These are phyloP conservation scores for Acipenser ruthenus DNA, from an alignment of 2,797 vertebrate species.

Conservation along the genomic window DNA sequence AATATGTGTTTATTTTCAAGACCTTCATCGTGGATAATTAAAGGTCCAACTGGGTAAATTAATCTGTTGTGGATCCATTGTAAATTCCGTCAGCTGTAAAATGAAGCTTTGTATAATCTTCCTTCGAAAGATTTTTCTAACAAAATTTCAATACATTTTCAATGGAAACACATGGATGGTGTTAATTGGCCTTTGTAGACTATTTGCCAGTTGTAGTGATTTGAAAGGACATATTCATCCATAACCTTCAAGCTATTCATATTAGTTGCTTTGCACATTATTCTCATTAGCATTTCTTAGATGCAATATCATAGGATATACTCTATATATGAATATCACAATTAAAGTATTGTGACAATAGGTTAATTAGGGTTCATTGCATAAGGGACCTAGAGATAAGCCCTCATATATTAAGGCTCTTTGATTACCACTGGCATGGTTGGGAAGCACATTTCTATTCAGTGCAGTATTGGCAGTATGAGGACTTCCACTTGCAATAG, in stretches of 20 bases:
- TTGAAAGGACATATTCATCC: not conserved
- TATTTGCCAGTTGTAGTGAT: not conserved
- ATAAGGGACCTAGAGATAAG: not conserved
- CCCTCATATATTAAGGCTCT: not conserved
- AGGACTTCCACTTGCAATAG: slow-evolving; percentile 23
- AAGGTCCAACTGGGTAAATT: not conserved
- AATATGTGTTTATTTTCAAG: not conserved
- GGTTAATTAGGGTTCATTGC: not conserved
- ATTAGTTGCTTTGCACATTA: not conserved
- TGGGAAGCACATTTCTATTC: not conserved
- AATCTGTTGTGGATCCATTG: not conserved
- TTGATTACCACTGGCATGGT: not conserved
- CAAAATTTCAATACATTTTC: not conserved
- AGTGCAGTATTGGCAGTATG: slow-evolving; percentile 28
- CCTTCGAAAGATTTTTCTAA: not conserved
- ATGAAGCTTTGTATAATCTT: not conserved
- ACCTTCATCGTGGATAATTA: not conserved
- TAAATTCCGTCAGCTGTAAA: not conserved
- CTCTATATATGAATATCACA: not conserved
- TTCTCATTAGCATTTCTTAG: not conserved
- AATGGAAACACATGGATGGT: too few relatives aligned
- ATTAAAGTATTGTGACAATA: not conserved
- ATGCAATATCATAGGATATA: not conserved
- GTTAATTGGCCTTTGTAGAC: too few relatives aligned
- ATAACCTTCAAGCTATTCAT: not conserved